A percentile compares a stretch with the other conserved stretches of the same genome.
Evolutionary conservation across 1,140 invertebrate genomes (phyloP).

Genomic region (Cylas formicarius): DNA sequence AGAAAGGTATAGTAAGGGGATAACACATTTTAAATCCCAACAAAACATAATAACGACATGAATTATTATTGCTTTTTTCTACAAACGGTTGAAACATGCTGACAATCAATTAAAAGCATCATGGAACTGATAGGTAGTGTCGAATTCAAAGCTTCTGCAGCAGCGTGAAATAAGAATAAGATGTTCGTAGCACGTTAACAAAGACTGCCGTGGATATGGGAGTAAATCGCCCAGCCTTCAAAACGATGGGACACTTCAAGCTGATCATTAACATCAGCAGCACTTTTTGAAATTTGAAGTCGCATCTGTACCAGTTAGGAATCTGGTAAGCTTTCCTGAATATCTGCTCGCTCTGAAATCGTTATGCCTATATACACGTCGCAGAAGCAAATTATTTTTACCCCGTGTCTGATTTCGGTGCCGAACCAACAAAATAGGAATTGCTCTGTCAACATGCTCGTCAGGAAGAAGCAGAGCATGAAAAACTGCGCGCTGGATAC

Average conservation of each 20-base stretch:
- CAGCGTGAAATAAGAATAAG: constrained; percentile 8
- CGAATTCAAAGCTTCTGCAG: neutral
- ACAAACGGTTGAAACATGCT: neutral
- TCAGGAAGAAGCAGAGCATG: no score
- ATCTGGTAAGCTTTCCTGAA: no score
- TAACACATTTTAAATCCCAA: neutral
- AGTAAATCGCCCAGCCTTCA: neutral
- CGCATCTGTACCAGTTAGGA: neutral
- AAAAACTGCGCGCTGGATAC: no score
- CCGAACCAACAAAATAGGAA: no score
- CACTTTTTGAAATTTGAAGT: neutral
- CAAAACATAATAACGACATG: neutral
- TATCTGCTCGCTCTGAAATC: no score
- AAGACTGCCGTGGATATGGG: neutral
- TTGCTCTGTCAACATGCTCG: no score
- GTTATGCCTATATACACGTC: no score
- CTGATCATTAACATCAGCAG: neutral
- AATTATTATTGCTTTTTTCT: neutral
- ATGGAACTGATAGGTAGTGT: no score
- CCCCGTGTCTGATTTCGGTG: no score
- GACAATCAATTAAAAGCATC: neutral
- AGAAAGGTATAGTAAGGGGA: neutral
- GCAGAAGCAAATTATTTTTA: no score
- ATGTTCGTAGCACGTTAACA: constrained; percentile 5
- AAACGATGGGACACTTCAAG: neutral